Conservation (phyloP, 2,888 invertebrate species). For the Macropis europaea region DNA sequence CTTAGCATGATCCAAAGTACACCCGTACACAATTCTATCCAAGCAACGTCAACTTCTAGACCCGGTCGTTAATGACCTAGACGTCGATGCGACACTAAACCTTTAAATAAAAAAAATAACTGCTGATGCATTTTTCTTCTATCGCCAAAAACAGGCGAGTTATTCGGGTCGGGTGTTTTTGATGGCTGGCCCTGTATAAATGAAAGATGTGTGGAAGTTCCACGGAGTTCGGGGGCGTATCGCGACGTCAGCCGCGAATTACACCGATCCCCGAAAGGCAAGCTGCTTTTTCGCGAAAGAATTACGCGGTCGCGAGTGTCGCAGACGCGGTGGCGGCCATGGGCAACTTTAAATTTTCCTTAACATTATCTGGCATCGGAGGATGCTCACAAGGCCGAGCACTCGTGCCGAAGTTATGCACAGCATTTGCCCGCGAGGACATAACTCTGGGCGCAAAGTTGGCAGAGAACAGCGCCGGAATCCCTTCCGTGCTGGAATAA, state of each 20-base stretch:
- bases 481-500: slow-evolving; percentile 53
- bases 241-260: background rate
- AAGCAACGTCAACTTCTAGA: no score
- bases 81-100: no score
- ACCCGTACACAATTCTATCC: no score
- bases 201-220: background rate
- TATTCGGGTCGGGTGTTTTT: no score
- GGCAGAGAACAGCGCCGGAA: slow-evolving; percentile 58
- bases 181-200: no score
- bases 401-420: slow-evolving; percentile 60
- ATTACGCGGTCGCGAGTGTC: slow-evolving; percentile 4
- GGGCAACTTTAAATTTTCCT: slow-evolving; percentile 46
- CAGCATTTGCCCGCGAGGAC: slow-evolving; percentile 65
- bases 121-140: no score
- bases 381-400: slow-evolving; percentile 32
- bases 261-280: background rate
- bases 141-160: no score
- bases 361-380: slow-evolving; percentile 50
- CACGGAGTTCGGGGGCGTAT: no score
- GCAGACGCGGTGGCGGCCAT: slow-evolving; percentile 7
- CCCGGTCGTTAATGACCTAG: no score
- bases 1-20: no score
- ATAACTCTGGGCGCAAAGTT: slow-evolving; percentile 68
- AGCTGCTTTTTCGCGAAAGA: slow-evolving; percentile 4
- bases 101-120: no score